phyloP scores from a whole-genome alignment of 1,140 invertebrate genomes.

The Amphibalanus amphitrite region DNA sequence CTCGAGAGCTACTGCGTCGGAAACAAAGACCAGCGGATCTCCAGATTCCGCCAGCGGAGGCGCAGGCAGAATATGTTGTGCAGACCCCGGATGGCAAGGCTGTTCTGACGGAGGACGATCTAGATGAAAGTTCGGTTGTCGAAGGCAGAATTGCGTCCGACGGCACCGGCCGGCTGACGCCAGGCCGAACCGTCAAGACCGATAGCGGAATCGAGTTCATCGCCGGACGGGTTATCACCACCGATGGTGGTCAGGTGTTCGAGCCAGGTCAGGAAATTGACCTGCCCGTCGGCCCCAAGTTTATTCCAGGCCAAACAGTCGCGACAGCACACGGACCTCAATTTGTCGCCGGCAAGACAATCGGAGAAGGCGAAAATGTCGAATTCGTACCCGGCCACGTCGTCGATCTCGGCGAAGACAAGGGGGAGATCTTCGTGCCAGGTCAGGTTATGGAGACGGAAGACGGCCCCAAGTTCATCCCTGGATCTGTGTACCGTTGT shows the following conservation, averaged over 20 bases:
- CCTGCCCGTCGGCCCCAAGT: not conserved
- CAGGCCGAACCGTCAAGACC: not conserved
- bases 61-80: not conserved
- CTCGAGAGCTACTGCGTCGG: not conserved
- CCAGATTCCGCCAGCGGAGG: not conserved
- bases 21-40: not conserved
- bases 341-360: not conserved
- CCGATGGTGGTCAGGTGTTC: not conserved
- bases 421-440: not conserved
- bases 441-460: not conserved
- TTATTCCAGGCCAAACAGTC: not conserved
- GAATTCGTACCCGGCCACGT: not conserved
- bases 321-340: not conserved
- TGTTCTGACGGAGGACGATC: not conserved
- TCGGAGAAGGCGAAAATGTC: not conserved
- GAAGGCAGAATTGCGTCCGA: not conserved
- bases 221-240: not conserved
- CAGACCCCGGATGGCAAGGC: not conserved
- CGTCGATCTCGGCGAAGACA: not conserved
- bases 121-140: not conserved
- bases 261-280: not conserved
- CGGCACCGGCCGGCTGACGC: not conserved
- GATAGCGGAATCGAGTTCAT: not conserved
- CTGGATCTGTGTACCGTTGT: not conserved
- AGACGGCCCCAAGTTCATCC: not conserved